These are phyloP conservation scores for Propsilocerus akamusi DNA, from an alignment of 1,140 invertebrate species.

Conservation along the genomic window DNA sequence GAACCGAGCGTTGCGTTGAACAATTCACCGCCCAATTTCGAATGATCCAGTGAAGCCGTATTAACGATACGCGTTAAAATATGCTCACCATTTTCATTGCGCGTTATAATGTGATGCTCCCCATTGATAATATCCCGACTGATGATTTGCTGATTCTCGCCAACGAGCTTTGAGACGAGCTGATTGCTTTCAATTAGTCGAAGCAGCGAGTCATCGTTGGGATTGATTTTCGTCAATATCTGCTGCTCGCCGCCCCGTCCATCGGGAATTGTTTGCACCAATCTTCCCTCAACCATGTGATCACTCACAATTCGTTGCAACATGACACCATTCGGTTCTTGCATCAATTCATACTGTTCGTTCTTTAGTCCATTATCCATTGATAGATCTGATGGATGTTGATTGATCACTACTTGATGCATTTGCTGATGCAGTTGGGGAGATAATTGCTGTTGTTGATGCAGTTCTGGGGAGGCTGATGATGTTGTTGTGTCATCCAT, in stretches of 20 bases:
- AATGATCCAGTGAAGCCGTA: constrained; percentile 19
- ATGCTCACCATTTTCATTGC: constrained; percentile 24
- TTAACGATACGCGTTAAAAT: constrained; percentile 24
- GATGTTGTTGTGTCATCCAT: constrained; percentile 17
- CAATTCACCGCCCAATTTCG: constrained; percentile 16
- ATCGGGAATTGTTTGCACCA: neutral
- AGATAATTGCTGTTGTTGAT: constrained; percentile 12
- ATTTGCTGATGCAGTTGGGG: constrained; percentile 12
- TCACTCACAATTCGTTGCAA: neutral
- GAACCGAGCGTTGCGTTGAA: neutral
- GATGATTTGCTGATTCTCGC: constrained; percentile 23
- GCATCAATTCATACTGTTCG: neutral
- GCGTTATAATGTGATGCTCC: constrained; percentile 23
- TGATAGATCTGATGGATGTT: neutral
- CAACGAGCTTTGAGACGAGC: constrained; percentile 6
- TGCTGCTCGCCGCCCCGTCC: constrained; percentile 9
- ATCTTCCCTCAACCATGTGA: neutral
- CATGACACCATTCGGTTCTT: constrained; percentile 1
- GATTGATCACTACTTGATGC: constrained; percentile 13
- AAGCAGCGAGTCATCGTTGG: constrained; percentile 24
- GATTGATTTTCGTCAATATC: constrained; percentile 20
- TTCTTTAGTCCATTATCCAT: constrained; percentile 3
- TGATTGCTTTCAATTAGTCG: constrained; percentile 19
- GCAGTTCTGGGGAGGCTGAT: constrained; percentile 19
- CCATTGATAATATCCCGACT: constrained; percentile 25